Evolutionary conservation across 2,797 vertebrate species (phyloP).

Genomic region (Ceryle rudis): DNA sequence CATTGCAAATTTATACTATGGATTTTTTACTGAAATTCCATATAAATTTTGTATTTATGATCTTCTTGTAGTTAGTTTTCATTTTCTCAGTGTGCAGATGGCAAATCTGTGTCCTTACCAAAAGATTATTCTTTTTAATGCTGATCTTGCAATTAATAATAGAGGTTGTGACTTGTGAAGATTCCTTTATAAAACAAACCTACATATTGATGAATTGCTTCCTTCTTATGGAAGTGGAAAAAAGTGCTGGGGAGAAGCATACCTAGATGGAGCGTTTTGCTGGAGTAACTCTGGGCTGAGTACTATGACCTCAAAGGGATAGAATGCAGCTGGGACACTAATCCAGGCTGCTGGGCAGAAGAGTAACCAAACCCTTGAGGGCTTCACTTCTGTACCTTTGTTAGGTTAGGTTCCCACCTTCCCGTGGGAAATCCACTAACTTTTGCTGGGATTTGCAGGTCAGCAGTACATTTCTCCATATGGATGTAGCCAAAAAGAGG

Average conservation of each 20-base stretch:
- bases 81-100: neutral
- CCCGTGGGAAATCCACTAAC: neutral
- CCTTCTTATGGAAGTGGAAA: neutral
- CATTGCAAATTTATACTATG: neutral
- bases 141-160: neutral
- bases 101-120: neutral
- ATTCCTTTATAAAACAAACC: neutral
- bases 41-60: constrained; percentile 61
- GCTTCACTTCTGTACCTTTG: neutral
- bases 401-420: neutral
- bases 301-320: neutral
- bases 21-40: constrained; percentile 47
- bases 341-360: neutral
- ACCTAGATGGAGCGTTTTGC: neutral
- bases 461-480: neutral
- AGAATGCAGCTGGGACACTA: neutral
- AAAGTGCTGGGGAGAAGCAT: neutral
- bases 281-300: neutral
- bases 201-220: neutral
- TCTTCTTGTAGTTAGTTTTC: neutral
- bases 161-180: neutral
- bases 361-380: neutral
- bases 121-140: neutral
- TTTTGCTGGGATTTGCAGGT: neutral
- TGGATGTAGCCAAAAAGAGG: neutral